Evolutionary conservation across 2,113 vertebrate genomes (phyloP).

Genomic region (Silurus meridionalis): DNA sequence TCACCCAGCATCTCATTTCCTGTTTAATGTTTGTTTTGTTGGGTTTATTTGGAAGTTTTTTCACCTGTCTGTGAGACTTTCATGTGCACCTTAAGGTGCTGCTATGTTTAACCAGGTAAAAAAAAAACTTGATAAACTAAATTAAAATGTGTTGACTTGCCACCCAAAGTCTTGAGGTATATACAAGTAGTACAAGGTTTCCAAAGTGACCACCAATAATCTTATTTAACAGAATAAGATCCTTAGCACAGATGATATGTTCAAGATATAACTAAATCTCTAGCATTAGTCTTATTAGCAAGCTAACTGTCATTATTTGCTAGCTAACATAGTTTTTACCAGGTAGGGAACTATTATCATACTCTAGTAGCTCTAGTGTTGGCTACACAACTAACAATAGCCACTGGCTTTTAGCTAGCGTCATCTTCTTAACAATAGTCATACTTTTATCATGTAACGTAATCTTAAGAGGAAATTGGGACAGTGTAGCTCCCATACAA

Average conservation of each 20-base stretch:
- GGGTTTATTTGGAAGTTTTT: conserved; percentile 25
- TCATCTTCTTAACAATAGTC: background rate
- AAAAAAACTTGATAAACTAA: conserved; percentile 15
- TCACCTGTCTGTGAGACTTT: conserved; percentile 33
- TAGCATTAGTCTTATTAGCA: background rate
- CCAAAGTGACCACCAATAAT: no score
- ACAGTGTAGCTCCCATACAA: background rate
- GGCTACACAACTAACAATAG: background rate
- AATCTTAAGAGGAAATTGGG: background rate
- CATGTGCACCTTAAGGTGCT: conserved; percentile 56
- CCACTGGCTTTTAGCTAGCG: background rate
- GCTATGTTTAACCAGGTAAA: conserved; percentile 56
- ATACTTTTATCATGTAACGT: background rate
- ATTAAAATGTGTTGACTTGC: conserved; percentile 16
- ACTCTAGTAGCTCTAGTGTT: background rate
- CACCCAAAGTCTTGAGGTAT: background rate
- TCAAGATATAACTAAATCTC: background rate
- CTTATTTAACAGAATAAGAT: background rate
- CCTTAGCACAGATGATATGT: background rate
- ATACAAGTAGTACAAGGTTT: background rate
- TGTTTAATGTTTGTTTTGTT: conserved; percentile 29
- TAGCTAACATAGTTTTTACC: background rate
- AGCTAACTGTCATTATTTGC: background rate
- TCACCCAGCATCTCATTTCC: conserved; percentile 33
- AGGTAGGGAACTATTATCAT: no score